phyloP scores from a whole-genome alignment of 1,140 invertebrate species.

The Zaprionus lachaisei region DNA sequence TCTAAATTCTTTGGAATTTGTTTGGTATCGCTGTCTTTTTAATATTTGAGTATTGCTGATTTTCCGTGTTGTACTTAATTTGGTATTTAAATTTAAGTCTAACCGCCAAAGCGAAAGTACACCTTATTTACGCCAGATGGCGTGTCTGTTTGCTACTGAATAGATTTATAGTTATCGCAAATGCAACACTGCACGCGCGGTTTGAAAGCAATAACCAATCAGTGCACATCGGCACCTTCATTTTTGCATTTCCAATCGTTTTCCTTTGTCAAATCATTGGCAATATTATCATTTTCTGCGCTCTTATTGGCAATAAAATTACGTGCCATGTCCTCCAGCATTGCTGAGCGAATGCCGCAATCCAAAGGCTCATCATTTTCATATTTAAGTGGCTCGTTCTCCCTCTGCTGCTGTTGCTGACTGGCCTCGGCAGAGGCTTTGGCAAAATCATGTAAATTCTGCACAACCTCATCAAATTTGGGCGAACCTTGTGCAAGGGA shows the following conservation, averaged over 20 bases:
- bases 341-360: slow-evolving; percentile 63
- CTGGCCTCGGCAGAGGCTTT: slow-evolving; percentile 68
- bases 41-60: slow-evolving; percentile 79
- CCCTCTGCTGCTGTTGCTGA: slow-evolving; percentile 52
- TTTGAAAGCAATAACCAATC: slow-evolving; percentile 2
- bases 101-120: slow-evolving; percentile 21
- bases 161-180: slow-evolving; percentile 21
- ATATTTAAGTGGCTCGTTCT: slow-evolving; percentile 50
- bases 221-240: slow-evolving; percentile 58
- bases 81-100: slow-evolving; percentile 42
- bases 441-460: slow-evolving; percentile 73
- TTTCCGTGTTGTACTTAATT: slow-evolving; percentile 73
- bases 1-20: slow-evolving; percentile 80
- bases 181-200: slow-evolving; percentile 34
- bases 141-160: not conserved
- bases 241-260: slow-evolving; percentile 65
- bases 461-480: slow-evolving; percentile 66
- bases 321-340: slow-evolving; percentile 66
- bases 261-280: slow-evolving; percentile 62
- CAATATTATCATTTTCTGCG: slow-evolving; percentile 42
- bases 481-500: slow-evolving; percentile 53
- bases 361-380: slow-evolving; percentile 67
- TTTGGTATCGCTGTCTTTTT: slow-evolving; percentile 65
- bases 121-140: slow-evolving; percentile 34
- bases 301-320: slow-evolving; percentile 57